phyloP scores from a whole-genome alignment of 2,888 invertebrate species.

The Stenoptilia bipunctidactyla region DNA sequence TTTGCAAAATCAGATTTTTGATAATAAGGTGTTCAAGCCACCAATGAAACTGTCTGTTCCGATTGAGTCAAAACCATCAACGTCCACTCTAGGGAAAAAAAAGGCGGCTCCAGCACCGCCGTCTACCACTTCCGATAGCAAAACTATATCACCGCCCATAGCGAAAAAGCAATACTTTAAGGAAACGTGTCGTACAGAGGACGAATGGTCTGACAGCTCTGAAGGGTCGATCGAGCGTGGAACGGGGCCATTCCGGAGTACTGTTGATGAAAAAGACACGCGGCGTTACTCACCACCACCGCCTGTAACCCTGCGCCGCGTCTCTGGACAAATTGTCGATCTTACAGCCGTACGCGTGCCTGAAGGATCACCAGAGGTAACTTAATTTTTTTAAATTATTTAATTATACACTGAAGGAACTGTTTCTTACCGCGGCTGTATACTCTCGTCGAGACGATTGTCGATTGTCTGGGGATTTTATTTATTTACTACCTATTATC shows the following conservation, averaged over 20 bases:
- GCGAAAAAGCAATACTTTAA: slow-evolving; percentile 63
- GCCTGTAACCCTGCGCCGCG: slow-evolving; percentile 48
- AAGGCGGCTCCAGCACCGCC: slow-evolving; percentile 49
- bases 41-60: slow-evolving; percentile 17
- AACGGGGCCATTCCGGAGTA: too few species aligned
- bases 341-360: slow-evolving; percentile 48
- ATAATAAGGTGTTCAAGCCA: slow-evolving; percentile 29
- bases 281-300: slow-evolving; percentile 43
- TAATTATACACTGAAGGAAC: too few species aligned
- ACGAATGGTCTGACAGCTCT: slow-evolving; percentile 70
- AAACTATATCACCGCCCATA: slow-evolving; percentile 24
- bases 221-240: slow-evolving; percentile 29
- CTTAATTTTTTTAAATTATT: slow-evolving; percentile 4
- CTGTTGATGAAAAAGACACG: slow-evolving; percentile 5
- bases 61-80: slow-evolving; percentile 36
- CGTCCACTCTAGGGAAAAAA: slow-evolving; percentile 41
- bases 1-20: slow-evolving; percentile 54
- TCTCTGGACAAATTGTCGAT: slow-evolving; percentile 59
- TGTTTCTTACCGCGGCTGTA: too few species aligned
- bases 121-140: slow-evolving; percentile 18
- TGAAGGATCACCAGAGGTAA: slow-evolving; percentile 71
- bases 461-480: too few species aligned
- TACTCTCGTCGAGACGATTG: too few species aligned
- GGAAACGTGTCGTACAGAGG: slow-evolving; percentile 75
- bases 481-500: too few species aligned